Evolutionary conservation across 1,140 invertebrate genomes (phyloP).

Genomic region (Hestina assimilis): DNA sequence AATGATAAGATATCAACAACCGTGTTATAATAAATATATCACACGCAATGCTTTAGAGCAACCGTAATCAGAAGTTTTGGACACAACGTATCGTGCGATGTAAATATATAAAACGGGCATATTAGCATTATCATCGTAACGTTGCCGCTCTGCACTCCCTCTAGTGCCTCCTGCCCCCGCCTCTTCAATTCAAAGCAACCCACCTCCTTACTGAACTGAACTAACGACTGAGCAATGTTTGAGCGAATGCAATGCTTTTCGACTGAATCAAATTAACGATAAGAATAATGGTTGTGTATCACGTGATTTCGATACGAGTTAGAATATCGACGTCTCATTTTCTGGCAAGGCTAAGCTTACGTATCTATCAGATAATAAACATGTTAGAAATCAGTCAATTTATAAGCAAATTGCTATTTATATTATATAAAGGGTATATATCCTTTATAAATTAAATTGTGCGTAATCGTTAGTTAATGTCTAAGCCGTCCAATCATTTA

Average conservation of each 20-base stretch:
- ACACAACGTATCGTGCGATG: constrained; percentile 28
- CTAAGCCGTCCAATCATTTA: constrained; percentile 40
- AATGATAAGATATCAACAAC: neutral
- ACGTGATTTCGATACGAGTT: constrained; percentile 47
- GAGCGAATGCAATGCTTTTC: constrained; percentile 40
- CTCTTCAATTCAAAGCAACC: constrained; percentile 47
- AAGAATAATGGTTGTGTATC: constrained; percentile 54
- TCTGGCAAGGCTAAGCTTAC: constrained; percentile 52
- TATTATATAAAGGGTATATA: neutral
- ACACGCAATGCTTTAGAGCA: neutral
- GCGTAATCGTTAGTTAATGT: neutral
- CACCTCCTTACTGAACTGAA: constrained; percentile 43
- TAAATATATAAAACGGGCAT: constrained; percentile 46
- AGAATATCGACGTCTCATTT: constrained; percentile 47
- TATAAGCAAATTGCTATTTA: constrained; percentile 4
- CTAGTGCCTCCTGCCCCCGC: constrained; percentile 64
- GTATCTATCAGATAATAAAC: constrained; percentile 40
- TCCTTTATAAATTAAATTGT: neutral
- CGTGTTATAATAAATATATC: too few relatives aligned
- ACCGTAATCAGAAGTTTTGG: constrained; percentile 7
- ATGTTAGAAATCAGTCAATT: constrained; percentile 4
- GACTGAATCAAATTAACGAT: constrained; percentile 55
- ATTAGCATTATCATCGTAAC: constrained; percentile 62
- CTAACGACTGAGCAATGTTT: constrained; percentile 41
- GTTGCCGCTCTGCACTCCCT: constrained; percentile 66